Percentiles rank a stretch among this genome's conserved stretches.
Evolutionary conservation across 1,140 invertebrate species (phyloP).

Genomic region (Bombus affinis): DNA sequence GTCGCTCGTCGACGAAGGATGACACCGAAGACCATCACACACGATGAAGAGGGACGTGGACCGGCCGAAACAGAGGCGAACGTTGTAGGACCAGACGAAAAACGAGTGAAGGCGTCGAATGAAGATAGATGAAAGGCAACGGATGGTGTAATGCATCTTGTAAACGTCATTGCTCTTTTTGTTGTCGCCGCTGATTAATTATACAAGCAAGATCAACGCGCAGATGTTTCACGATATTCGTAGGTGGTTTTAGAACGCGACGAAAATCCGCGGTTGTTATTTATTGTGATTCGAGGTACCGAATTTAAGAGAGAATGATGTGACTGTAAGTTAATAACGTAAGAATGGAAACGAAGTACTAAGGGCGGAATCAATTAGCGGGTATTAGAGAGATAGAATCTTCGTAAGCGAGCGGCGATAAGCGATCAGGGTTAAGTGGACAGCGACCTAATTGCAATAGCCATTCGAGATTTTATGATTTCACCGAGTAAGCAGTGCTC

Average conservation of each 20-base stretch:
- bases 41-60: background rate
- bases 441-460: constrained; percentile 25
- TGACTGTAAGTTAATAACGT: no score
- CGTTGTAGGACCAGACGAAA: constrained; percentile 3
- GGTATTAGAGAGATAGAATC: background rate
- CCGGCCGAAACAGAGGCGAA: background rate
- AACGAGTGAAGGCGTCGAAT: constrained; percentile 1
- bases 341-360: background rate
- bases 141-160: background rate
- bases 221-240: background rate
- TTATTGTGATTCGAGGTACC: background rate
- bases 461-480: constrained; percentile 20
- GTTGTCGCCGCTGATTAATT: background rate
- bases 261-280: background rate
- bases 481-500: background rate
- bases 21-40: background rate
- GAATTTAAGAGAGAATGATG: no score
- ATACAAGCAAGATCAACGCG: background rate
- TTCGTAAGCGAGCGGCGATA: constrained; percentile 21
- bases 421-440: constrained; percentile 38
- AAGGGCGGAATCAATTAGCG: constrained; percentile 9
- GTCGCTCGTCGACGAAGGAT: background rate
- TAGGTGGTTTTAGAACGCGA: background rate
- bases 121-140: constrained; percentile 13
- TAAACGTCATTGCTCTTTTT: background rate